Percentiles rank a stretch among this genome's conserved stretches.
phyloP scores from a whole-genome alignment of 2,888 invertebrate genomes.

The Scaptomyza cyrtandrae region DNA sequence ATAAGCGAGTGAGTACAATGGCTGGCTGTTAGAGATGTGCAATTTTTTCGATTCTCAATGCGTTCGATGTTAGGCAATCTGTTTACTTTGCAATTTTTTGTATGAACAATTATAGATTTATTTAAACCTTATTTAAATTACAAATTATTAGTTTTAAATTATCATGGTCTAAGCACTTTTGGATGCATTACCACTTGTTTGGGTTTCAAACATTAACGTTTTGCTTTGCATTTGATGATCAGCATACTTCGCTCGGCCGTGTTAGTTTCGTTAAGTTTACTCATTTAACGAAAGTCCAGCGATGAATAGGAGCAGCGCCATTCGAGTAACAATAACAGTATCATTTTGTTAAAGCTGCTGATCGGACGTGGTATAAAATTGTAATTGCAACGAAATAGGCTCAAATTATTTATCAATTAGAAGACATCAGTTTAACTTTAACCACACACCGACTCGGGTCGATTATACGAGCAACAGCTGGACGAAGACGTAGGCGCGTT shows the following conservation, averaged over 20 bases:
- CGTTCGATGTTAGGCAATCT: constrained; percentile 4
- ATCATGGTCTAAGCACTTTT: neutral
- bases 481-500: constrained; percentile 24
- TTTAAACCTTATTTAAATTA: neutral
- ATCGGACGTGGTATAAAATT: constrained; percentile 44
- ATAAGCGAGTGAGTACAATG: constrained; percentile 46
- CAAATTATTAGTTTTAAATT: neutral
- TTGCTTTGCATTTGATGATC: neutral
- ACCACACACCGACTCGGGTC: constrained; percentile 25
- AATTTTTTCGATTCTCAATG: constrained; percentile 6
- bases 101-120: neutral
- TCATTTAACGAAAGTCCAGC: constrained; percentile 23
- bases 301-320: constrained; percentile 23
- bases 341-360: constrained; percentile 46
- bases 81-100: constrained; percentile 1
- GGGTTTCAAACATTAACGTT: neutral
- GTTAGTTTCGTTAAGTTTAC: constrained; percentile 26
- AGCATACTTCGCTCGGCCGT: constrained; percentile 17
- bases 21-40: constrained; percentile 23
- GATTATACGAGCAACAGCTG: constrained; percentile 19
- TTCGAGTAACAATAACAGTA: constrained; percentile 53
- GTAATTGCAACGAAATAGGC: constrained; percentile 23
- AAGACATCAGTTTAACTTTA: constrained; percentile 38
- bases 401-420: constrained; percentile 39
- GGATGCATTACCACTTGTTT: neutral